These are phyloP conservation scores for Drosophila nigromelanica DNA, from an alignment of 1,140 invertebrate species.

Conservation along the genomic window DNA sequence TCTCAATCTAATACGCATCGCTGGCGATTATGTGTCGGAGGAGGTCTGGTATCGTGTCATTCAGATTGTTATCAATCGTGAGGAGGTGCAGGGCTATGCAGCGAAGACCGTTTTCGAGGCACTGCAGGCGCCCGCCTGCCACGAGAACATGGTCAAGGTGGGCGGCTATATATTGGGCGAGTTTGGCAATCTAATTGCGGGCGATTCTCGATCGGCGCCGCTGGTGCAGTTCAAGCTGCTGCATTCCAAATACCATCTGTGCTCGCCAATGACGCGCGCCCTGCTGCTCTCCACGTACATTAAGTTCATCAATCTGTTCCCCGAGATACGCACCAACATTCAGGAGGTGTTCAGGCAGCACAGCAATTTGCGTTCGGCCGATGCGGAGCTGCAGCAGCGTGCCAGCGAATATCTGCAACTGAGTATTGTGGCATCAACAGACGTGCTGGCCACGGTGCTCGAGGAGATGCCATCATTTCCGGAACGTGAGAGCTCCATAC, in stretches of 20 bases:
- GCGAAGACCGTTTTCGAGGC: conserved; percentile 99
- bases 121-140: conserved; percentile 98
- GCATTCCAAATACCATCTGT: conserved; percentile 99
- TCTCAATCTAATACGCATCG: conserved; percentile 99
- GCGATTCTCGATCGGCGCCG: conserved; percentile 98
- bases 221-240: conserved; percentile 97
- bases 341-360: conserved; percentile 98
- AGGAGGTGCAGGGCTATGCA: conserved; percentile 99
- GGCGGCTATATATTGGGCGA: conserved; percentile 99
- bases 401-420: conserved; percentile 99
- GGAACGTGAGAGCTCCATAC: conserved; percentile 98
- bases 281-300: conserved; percentile 99
- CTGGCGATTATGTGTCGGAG: conserved; percentile 99
- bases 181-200: conserved; percentile 99
- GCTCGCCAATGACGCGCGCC: conserved; percentile 97
- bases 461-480: conserved; percentile 99
- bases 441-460: conserved; percentile 98
- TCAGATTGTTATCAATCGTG: conserved; percentile 99
- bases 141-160: conserved; percentile 99
- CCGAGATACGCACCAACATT: conserved; percentile 98
- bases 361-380: conserved; percentile 97
- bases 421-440: conserved; percentile 97
- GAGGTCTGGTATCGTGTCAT: conserved; percentile 99
- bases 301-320: conserved; percentile 99
- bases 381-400: conserved; percentile 99